These are phyloP conservation scores for Conus betulinus DNA, from an alignment of 1,140 invertebrate species.

Conservation along the genomic window DNA sequence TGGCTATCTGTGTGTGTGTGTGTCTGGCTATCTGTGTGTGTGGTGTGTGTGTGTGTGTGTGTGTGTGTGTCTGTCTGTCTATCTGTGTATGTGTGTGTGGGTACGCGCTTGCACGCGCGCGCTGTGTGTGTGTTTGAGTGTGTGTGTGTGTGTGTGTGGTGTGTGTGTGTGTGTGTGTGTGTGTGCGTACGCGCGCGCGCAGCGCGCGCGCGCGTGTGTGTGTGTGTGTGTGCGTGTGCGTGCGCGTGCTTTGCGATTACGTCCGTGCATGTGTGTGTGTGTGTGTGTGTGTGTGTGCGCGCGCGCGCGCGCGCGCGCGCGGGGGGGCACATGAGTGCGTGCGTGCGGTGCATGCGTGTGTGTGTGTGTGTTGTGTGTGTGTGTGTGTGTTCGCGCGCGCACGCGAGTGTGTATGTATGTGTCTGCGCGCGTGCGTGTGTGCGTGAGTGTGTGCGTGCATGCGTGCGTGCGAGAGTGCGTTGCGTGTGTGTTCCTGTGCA, in stretches of 20 bases:
- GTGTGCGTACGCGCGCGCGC: not conserved
- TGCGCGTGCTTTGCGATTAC: not conserved
- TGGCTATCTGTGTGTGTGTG: too few relatives aligned
- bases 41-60: too few relatives aligned
- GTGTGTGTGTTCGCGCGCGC: not conserved
- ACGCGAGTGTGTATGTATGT: not conserved
- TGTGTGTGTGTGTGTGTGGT: not conserved
- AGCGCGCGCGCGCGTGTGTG: not conserved
- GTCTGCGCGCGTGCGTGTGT: not conserved
- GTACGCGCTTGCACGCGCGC: too few relatives aligned
- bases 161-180: not conserved
- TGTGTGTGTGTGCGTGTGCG: not conserved
- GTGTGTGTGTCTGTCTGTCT: too few relatives aligned
- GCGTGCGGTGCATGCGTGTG: not conserved
- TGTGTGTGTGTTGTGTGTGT: constrained; percentile 5
- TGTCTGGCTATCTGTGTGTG: too few relatives aligned
- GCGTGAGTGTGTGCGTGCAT: not conserved
- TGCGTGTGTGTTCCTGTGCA: not conserved
- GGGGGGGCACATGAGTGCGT: not conserved
- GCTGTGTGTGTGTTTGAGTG: not conserved
- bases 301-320: not conserved
- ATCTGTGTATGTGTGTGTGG: too few relatives aligned
- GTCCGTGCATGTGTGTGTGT: not conserved
- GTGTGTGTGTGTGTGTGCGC: not conserved
- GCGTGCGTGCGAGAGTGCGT: not conserved